phyloP scores from a whole-genome alignment of 2,113 vertebrate species.

The Potamarius usumacintae region DNA sequence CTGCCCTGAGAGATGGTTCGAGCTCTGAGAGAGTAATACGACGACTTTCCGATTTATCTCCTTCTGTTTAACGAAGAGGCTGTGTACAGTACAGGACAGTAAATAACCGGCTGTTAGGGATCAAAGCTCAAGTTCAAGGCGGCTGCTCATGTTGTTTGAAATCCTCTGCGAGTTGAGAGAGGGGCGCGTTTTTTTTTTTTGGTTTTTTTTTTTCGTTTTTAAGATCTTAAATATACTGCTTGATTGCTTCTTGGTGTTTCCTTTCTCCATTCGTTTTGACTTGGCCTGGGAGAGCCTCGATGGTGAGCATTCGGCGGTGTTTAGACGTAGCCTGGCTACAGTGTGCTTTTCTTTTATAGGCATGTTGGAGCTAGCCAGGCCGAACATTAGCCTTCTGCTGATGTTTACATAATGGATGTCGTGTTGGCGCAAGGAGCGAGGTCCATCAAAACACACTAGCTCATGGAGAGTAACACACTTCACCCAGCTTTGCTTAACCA shows the following conservation, averaged over 20 bases:
- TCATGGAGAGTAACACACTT: constrained; percentile 35
- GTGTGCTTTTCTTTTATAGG: constrained; percentile 52
- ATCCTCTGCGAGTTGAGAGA: not conserved
- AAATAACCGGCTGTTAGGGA: not conserved
- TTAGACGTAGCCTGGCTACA: constrained; percentile 35
- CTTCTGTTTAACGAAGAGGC: constrained; percentile 5
- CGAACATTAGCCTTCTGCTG: constrained; percentile 36
- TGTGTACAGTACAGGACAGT: constrained; percentile 13
- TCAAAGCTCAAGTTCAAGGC: constrained; percentile 16
- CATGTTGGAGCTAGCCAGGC: constrained; percentile 35
- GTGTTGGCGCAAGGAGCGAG: constrained; percentile 36
- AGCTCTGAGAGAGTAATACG: not conserved
- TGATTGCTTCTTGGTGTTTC: constrained; percentile 18
- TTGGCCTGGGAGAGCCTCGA: constrained; percentile 41
- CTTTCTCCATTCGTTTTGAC: constrained; percentile 28
- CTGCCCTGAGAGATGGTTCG: not conserved
- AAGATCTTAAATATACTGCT: constrained; percentile 21
- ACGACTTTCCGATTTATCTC: not conserved
- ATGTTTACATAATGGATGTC: constrained; percentile 58
- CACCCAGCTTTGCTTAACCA: constrained; percentile 44
- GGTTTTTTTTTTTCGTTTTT: constrained; percentile 3
- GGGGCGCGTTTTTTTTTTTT: not conserved
- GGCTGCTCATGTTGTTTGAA: constrained; percentile 25
- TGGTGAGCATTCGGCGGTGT: constrained; percentile 2
- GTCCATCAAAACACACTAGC: constrained; percentile 42